Evolutionary conservation across 37 sponge, comb jelly and placozoan species (phyloP), one percentile per base, ranked within the genome.

Genomic region (Agelas oroides): DNA sequence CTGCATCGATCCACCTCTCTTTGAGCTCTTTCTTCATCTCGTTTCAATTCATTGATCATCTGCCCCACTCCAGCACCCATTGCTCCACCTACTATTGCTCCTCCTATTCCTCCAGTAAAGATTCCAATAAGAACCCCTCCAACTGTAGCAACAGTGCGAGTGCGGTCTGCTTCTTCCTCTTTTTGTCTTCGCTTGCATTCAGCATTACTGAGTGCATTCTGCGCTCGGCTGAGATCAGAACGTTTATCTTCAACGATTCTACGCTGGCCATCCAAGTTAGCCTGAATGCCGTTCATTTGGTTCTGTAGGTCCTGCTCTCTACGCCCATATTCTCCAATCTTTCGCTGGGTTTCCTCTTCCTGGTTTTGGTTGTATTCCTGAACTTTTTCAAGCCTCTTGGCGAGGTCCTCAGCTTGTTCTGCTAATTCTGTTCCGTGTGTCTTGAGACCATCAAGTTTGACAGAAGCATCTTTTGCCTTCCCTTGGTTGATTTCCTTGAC

Each of bases 1-100:
- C 34, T 6, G 32, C 61, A 19, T 2, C 30, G 72, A 18, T 73
- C 62, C 20, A 27, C 54, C 25, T 59, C 71, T 54, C 12, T 70
- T 80, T 41, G 24, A 65, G 30, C 56, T 65, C 53, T 70, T 14
- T 20, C 25, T 40, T 82, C 73, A 25, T 71, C 83, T 58, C 24
- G 31, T 17, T 30, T 25, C 37, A 68, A 16, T 1, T 71, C 41
- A 61, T 37, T 57, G n/a, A n/a, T n/a, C n/a, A n/a, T n/a, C n/a
- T n/a, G n/a, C n/a, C 64, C 69, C 19, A 65, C 40, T 53, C 60
- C 34, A 0, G 70, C 73, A 77, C 79, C 79, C 19, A 86, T 3
- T 32, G 34, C 53, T 23, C 71, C 79, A 59, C 55, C 55, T 55
- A 55, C 79, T 20, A 27, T 80, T 53, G 67, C 36, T 18, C 39